A percentile compares a stretch with the other conserved stretches of the same genome.
Conservation (phyloP, 2,113 vertebrate genomes). For the Empidonax alnorum region DNA sequence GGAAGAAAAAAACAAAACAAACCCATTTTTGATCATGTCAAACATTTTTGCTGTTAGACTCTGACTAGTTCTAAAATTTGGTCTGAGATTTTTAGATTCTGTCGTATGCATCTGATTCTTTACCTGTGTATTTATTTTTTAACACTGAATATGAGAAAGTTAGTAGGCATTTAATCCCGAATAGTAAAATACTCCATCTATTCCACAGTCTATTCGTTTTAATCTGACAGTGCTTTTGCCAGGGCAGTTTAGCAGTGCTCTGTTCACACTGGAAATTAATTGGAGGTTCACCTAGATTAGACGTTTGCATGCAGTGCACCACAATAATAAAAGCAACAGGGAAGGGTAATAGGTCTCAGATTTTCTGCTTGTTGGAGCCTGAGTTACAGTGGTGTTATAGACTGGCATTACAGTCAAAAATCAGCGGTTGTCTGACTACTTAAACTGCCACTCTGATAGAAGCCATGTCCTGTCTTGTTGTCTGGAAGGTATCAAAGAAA, state of each 20-base stretch:
- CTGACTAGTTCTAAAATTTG: background rate
- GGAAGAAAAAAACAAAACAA: rapidly evolving
- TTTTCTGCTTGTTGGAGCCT: background rate
- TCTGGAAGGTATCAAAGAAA: slow-evolving; percentile 59
- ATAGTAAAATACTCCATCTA: background rate
- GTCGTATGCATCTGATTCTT: background rate
- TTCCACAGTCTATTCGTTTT: background rate
- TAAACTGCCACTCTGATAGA: background rate
- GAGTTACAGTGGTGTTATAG: background rate
- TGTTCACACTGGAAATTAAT: background rate
- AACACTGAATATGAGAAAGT: background rate
- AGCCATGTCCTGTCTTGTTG: background rate
- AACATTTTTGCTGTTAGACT: background rate
- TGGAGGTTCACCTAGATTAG: background rate
- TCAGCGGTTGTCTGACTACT: background rate
- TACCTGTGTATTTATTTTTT: background rate
- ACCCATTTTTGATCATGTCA: background rate
- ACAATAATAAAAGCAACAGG: background rate
- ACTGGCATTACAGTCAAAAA: background rate
- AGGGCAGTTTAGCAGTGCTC: background rate
- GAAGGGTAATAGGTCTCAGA: background rate
- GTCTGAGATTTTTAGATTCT: background rate
- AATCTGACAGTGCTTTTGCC: background rate
- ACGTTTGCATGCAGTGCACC: background rate
- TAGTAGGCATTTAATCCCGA: background rate